Conservation (phyloP, 2,888 invertebrate genomes). For the Metopia argyrocephala region DNA sequence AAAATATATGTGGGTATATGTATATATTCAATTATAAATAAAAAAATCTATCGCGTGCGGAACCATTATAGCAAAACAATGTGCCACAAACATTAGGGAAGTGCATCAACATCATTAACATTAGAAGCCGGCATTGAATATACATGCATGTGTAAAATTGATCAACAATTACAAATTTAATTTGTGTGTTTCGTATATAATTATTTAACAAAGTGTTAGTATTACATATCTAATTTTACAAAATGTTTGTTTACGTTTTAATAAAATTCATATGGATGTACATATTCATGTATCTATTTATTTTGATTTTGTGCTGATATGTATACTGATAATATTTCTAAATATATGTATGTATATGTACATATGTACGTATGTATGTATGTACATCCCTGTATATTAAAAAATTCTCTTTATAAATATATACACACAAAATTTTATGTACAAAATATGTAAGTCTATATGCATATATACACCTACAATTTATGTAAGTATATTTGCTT, state of each 20-base stretch:
- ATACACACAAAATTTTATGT: too few species aligned
- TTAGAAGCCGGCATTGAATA: background rate
- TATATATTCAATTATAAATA: too few species aligned
- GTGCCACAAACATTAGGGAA: constrained; percentile 15
- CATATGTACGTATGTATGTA: background rate
- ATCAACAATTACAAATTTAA: constrained; percentile 33
- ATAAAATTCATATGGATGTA: too few species aligned
- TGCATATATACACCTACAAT: too few species aligned
- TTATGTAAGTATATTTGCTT: too few species aligned
- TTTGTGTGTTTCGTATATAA: background rate
- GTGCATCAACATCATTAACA: constrained; percentile 7
- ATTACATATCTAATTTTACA: background rate
- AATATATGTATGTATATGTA: background rate
- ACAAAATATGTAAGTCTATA: too few species aligned
- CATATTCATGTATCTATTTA: too few species aligned
- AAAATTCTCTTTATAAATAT: too few species aligned
- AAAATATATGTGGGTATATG: too few species aligned
- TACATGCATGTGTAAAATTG: too few species aligned
- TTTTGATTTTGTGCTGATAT: background rate
- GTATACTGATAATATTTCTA: background rate
- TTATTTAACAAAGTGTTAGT: too few species aligned
- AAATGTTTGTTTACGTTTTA: constrained; percentile 14
- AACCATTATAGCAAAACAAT: constrained; percentile 19
- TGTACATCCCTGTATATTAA: background rate
- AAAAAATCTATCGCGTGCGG: constrained; percentile 35